Conservation (phyloP, 2,113 vertebrate species). For the Tetrao urogallus region DNA sequence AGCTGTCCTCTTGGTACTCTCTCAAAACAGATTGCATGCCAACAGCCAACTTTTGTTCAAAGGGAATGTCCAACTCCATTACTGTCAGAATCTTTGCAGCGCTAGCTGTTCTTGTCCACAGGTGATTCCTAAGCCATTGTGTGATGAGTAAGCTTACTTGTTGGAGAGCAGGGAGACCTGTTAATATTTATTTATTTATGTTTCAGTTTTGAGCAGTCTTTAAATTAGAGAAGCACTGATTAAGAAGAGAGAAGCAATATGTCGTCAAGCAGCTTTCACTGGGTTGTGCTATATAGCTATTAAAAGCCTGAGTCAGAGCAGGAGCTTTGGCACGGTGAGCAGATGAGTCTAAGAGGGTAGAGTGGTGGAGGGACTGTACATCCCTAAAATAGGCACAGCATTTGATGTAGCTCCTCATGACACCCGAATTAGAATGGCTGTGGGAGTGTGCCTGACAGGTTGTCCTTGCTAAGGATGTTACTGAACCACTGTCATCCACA, state of each 20-base stretch:
- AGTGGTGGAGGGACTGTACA: not conserved
- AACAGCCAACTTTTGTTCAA: slow-evolving; percentile 33
- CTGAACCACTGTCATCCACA: slow-evolving; percentile 41
- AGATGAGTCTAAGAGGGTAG: not conserved
- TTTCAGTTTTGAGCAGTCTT: not conserved
- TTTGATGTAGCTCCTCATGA: slow-evolving; percentile 41
- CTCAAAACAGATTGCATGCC: slow-evolving; percentile 13
- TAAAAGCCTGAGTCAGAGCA: not conserved
- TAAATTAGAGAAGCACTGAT: not conserved
- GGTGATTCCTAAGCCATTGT: not conserved
- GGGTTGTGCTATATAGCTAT: not conserved
- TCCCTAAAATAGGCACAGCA: slow-evolving; percentile 34
- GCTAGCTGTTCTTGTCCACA: not conserved
- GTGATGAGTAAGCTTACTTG: not conserved
- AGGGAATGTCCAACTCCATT: slow-evolving; percentile 24
- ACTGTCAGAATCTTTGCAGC: slow-evolving; percentile 2
- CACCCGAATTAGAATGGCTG: slow-evolving; percentile 57
- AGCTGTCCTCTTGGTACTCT: slow-evolving; percentile 13
- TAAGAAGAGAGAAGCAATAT: fast-evolving
- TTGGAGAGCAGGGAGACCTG: not conserved
- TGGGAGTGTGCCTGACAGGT: slow-evolving; percentile 65
- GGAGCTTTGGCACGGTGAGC: not conserved
- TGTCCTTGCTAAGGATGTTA: slow-evolving; percentile 61
- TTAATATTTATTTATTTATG: not conserved
- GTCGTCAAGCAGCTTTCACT: not conserved